Evolutionary conservation across 1,140 invertebrate genomes (phyloP).

Genomic region (Sarcophaga bullata): DNA sequence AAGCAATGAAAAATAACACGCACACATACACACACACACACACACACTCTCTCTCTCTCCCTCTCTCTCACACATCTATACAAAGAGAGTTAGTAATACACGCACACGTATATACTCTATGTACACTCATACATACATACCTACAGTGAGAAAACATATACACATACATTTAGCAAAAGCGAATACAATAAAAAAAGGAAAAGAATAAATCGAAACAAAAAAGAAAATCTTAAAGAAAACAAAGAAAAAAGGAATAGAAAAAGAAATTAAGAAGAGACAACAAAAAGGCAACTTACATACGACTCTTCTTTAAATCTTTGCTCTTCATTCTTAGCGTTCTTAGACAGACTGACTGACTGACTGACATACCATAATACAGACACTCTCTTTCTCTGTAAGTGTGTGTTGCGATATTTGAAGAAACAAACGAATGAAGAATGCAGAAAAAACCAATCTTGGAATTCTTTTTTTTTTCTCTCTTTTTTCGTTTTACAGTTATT

Average conservation of each 20-base stretch:
- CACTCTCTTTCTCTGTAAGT: no score
- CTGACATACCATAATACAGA: no score
- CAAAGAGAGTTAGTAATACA: neutral
- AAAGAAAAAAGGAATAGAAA: neutral
- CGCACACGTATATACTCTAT: neutral
- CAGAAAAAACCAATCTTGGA: neutral
- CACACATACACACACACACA: neutral
- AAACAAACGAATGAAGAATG: no score
- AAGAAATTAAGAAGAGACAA: neutral
- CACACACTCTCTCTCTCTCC: neutral
- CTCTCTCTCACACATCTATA: neutral
- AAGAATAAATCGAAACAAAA: neutral
- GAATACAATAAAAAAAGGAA: neutral
- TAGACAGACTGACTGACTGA: no score
- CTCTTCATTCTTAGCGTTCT: no score
- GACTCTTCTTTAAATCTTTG: neutral
- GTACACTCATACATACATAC: neutral
- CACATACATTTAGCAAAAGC: neutral
- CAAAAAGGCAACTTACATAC: slow-evolving; percentile 21
- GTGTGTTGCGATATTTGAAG: no score
- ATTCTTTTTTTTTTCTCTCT: neutral
- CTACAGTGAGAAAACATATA: slow-evolving; percentile 1
- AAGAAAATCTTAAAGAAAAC: neutral
- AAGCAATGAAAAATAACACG: neutral
- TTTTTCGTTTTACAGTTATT: neutral